Conservation (phyloP, 2,797 vertebrate genomes). For the Myotis planiceps region DNA sequence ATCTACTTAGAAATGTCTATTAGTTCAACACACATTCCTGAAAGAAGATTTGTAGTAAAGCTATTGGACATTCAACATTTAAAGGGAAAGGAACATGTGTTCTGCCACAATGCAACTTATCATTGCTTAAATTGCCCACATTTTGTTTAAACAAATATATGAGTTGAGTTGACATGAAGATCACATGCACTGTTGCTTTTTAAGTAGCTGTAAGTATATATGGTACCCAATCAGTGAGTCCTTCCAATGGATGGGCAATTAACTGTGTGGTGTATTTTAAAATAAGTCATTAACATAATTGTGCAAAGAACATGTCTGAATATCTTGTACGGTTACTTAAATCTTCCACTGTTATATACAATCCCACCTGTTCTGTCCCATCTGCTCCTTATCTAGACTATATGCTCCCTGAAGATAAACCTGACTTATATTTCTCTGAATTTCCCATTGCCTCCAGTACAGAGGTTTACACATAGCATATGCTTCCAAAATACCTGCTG, state of each 20-base stretch:
- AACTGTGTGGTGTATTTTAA: constrained; percentile 28
- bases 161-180: constrained; percentile 4
- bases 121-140: constrained; percentile 31
- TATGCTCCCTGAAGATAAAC: constrained; percentile 30
- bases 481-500: constrained; percentile 54
- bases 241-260: constrained; percentile 2
- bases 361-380: constrained; percentile 2
- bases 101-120: constrained; percentile 24
- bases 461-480: constrained; percentile 43
- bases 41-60: constrained; percentile 27
- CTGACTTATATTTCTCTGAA: constrained; percentile 1
- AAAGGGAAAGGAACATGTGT: constrained; percentile 14
- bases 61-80: background rate
- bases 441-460: constrained; percentile 43
- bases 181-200: background rate
- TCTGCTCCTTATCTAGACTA: background rate
- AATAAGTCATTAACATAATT: constrained; percentile 36
- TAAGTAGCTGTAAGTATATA: background rate
- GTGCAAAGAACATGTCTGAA: constrained; percentile 24
- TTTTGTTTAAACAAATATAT: constrained; percentile 38
- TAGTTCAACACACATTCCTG: constrained; percentile 35
- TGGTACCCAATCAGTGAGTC: background rate
- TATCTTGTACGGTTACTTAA: background rate
- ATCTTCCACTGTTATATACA: background rate
- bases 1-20: constrained; percentile 48